Base-by-base conservation (phyloP, 1,140 invertebrate species). In the Drosophila suzukii region DNA sequence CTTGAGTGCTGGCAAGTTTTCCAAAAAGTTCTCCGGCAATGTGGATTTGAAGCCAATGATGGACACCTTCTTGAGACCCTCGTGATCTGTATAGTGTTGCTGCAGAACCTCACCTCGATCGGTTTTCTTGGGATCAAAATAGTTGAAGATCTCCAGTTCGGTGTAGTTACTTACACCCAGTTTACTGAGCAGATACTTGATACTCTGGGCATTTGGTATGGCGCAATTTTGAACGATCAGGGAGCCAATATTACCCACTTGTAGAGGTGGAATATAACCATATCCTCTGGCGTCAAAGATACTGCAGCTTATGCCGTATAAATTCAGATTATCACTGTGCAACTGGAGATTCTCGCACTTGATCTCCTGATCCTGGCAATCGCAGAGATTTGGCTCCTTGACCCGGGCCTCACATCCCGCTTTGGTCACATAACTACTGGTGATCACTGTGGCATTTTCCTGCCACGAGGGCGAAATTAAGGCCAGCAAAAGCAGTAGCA, bases 351-450 rank as follows among this genome's bases (percentile, higher is more conserved):
- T 84, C 3, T 88, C 84, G 27, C 84, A 89, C 43, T 90, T 89
- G 77, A 89, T 89, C 51, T 79, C 65, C 32, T 81, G 65, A 49
- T 90, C 77, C 51, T 78, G 74, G 34, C 84, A 89, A 24, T 89
- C 85, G 61, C 84, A 88, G 6, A 84, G 49, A 20, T 36, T 76
- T 8, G 58, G 49, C 6, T 88, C 81, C 55, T 77, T 84, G 12
- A 88, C 72, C 38, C 84, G 3, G 0, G 65, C 27, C 46, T 88
- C 80, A 10, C 85, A 88, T 11, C 84, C 84, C 0, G 43, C 51
- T 24, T 89, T 89, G 30, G 73, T 88, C 8, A 82, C 59, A 36
- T 88, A 88, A 0, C 47, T 38, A 0, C 6, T 44, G 6, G 0
- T 53, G 15, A 30, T 32, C 6, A 47, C 10, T 2, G 81, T 81